A percentile compares a stretch with the other conserved stretches of the same genome.
Conservation (phyloP, 2,797 vertebrate species). For the Brachyrhaphis roseni region DNA sequence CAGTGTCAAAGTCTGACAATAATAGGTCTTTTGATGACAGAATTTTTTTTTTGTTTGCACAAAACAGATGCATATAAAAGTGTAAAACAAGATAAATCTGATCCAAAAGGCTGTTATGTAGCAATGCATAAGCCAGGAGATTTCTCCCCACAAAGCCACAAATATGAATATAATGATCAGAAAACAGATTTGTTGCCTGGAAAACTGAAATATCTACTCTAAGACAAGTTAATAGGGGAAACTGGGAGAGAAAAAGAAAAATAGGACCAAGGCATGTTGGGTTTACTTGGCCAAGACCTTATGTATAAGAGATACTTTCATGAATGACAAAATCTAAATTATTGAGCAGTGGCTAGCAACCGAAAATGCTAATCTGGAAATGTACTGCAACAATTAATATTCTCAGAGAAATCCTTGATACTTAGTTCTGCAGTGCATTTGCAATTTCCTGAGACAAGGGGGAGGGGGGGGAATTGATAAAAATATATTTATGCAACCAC, state of each 20-base stretch:
- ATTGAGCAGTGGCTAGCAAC: neutral
- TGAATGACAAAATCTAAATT: neutral
- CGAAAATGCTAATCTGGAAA: neutral
- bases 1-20: constrained; percentile 21
- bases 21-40: constrained; percentile 11
- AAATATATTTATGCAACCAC: neutral
- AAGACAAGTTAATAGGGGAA: neutral
- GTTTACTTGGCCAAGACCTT: neutral
- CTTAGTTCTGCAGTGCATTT: neutral
- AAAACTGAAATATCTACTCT: neutral
- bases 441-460: neutral
- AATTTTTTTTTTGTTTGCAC: neutral
- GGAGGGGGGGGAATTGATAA: too few relatives aligned
- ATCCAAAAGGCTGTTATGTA: neutral
- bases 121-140: neutral
- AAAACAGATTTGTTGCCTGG: neutral
- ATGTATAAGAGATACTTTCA: neutral
- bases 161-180: neutral
- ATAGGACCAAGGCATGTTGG: neutral
- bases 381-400: neutral
- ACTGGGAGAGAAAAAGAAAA: neutral
- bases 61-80: neutral
- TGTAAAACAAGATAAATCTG: neutral
- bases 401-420: neutral
- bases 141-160: neutral